Evolutionary conservation across 1,140 invertebrate genomes (phyloP), one percentile per base, ranked within the genome.

Genomic region (Apis cerana): DNA sequence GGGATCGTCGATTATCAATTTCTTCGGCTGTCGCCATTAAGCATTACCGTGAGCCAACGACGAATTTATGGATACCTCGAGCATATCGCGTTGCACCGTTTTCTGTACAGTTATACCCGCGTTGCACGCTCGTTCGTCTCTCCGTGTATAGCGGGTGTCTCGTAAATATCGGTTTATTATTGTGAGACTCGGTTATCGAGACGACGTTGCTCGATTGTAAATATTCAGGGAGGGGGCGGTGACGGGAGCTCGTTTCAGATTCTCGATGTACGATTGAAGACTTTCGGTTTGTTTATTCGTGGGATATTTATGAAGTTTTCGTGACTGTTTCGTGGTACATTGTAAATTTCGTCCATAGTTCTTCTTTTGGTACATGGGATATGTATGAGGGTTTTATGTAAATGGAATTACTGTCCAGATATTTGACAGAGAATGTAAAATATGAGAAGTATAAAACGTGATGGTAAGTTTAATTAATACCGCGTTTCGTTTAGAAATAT

Each of bases 1-100:
- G 58, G 12, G 19, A 61, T 79, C 68, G 59, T 61, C 58, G 50
- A 80, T 80, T 72, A 80, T 72, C 78, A 80, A 80, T 72, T 71
- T 61, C 58, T 59, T 72, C 59, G 78, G 59, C 19, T 72, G 59
- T 64, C 68, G 50, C 50, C 50, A 50, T 79, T 79, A 33, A 79
- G 52, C 19, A 58, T 64, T 72, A 56, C 59, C 33, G 48, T 52
- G 64, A 80, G 52, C 11, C 69, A 15, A 19, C 50, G 50, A 72
- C 69, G n/a, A 74, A 80, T 80, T 80, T 72, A 80, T 56, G 68
- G 59, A 64, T 71, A 19, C 27, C 56, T 33, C 58, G 68, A 9
- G 52, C 33, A 19, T 80, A 54, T 80, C 69, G 48, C 69, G 59
- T 52, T 54, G 68, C 68, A 80, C 68, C 68, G 69, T 80, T 80